Conservation (phyloP, 2,797 vertebrate species). For the Brachyalestes nurse region DNA sequence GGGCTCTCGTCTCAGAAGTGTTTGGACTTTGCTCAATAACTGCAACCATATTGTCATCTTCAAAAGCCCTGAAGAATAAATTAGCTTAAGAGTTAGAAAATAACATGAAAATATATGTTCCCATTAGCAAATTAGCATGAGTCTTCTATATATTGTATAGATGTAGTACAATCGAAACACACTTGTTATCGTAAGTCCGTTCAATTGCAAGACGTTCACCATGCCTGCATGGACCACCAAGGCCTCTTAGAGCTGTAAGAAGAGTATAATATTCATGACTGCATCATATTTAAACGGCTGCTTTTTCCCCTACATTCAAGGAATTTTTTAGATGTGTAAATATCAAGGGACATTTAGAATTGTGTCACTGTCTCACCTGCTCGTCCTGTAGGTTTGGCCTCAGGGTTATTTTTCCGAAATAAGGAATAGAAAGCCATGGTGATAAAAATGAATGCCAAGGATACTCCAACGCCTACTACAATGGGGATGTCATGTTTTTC, state of each 20-base stretch:
- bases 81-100: not conserved
- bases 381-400: conserved; percentile 63
- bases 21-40: conserved; percentile 78
- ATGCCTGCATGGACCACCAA: conserved; percentile 69
- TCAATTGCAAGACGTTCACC: conserved; percentile 67
- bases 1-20: conserved; percentile 69
- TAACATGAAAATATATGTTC: not conserved
- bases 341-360: not conserved
- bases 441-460: conserved; percentile 82
- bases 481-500: conserved; percentile 84
- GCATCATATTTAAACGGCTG: not conserved
- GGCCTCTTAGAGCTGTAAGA: conserved; percentile 74
- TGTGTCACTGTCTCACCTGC: conserved; percentile 66
- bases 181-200: conserved; percentile 82
- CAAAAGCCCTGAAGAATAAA: conserved; percentile 74
- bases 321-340: not conserved
- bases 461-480: conserved; percentile 82
- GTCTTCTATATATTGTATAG: not conserved
- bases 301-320: not conserved
- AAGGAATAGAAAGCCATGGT: conserved; percentile 82
- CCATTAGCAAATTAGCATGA: not conserved
- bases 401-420: conserved; percentile 79
- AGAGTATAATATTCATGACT: not conserved
- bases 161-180: conserved; percentile 3
- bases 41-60: conserved; percentile 78